Conservation (phyloP, 2,797 vertebrate species). For the Distichodus sexfasciatus region DNA sequence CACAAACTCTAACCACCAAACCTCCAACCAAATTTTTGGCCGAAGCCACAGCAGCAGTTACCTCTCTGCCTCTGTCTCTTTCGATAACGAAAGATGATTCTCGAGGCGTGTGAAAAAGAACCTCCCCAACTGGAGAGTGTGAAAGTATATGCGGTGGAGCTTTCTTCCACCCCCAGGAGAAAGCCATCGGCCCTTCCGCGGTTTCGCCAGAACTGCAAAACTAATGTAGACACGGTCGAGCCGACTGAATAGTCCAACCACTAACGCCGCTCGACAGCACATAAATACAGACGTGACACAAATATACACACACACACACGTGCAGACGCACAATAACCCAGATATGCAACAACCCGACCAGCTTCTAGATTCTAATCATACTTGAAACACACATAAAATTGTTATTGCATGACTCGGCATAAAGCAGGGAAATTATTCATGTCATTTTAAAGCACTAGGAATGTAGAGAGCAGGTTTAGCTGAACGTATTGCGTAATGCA, state of each 20-base stretch:
- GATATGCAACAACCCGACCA: neutral
- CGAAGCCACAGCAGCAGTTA: no score
- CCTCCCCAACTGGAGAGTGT: neutral
- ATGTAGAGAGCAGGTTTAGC: no score
- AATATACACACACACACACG: slow-evolving; percentile 12
- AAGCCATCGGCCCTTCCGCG: slow-evolving; percentile 20
- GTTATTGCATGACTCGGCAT: neutral
- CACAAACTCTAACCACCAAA: no score
- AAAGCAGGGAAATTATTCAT: slow-evolving; percentile 1
- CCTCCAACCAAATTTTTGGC: neutral
- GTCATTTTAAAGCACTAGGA: no score
- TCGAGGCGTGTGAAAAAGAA: neutral
- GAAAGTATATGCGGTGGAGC: slow-evolving; percentile 33
- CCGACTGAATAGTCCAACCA: slow-evolving; percentile 28
- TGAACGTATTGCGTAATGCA: no score
- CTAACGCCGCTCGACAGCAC: slow-evolving; percentile 30
- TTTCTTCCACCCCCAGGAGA: slow-evolving; percentile 8
- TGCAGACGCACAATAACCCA: slow-evolving; percentile 1
- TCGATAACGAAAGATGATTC: no score
- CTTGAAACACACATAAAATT: slow-evolving; percentile 22
- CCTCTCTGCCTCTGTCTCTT: neutral
- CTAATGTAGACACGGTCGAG: slow-evolving; percentile 37
- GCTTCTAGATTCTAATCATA: slow-evolving; percentile 24
- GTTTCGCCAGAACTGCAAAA: slow-evolving; percentile 36
- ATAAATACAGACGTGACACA: slow-evolving; percentile 19